Evolutionary conservation across 2,113 vertebrate genomes (phyloP).

Genomic region (Artemisiospiza belli): DNA sequence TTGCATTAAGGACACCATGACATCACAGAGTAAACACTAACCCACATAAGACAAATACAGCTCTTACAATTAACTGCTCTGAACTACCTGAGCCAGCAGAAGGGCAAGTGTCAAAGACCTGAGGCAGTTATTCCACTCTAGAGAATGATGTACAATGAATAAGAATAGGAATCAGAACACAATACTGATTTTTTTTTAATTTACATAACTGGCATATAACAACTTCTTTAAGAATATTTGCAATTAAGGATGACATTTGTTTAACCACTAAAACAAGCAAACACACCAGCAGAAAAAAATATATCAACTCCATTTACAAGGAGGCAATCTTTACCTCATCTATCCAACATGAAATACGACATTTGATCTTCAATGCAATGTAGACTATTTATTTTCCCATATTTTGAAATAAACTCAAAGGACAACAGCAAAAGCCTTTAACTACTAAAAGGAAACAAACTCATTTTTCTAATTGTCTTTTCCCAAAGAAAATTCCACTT

Average conservation of each 20-base stretch:
- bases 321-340: neutral
- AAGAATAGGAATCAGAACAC: neutral
- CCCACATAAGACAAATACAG: conserved; percentile 30
- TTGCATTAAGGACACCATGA: neutral
- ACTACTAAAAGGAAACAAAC: neutral
- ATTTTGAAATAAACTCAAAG: neutral
- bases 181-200: neutral
- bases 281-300: neutral
- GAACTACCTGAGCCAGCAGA: conserved; percentile 24
- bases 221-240: conserved; percentile 38
- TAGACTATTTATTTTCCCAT: neutral
- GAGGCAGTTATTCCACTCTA: neutral
- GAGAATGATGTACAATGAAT: conserved; percentile 28
- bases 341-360: neutral
- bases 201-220: neutral
- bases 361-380: neutral
- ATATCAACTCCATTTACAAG: neutral
- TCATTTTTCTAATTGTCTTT: neutral
- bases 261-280: neutral
- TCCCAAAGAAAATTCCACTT: neutral
- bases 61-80: conserved; percentile 55
- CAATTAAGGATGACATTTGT: neutral
- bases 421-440: neutral
- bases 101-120: neutral
- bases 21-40: conserved; percentile 20